phyloP scores from a whole-genome alignment of 1,140 invertebrate species.

The Cheumatopsyche charites region DNA sequence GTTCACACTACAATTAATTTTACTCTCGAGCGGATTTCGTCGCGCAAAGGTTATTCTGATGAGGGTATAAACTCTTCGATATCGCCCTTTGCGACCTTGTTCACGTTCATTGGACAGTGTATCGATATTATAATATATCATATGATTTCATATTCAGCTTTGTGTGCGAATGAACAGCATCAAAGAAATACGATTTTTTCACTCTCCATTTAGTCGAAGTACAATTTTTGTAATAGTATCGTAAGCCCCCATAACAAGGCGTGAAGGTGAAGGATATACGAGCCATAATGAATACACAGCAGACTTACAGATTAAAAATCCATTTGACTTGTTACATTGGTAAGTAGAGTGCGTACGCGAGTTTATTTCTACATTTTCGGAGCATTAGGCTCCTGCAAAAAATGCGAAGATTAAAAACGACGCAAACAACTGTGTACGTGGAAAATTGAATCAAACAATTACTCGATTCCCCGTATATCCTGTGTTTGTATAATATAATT shows the following conservation, averaged over 20 bases:
- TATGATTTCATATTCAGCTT: not conserved
- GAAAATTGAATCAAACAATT: too few species aligned
- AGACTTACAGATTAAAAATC: slow-evolving; percentile 26
- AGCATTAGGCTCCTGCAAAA: not conserved
- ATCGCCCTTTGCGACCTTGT: slow-evolving; percentile 1
- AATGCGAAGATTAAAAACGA: not conserved
- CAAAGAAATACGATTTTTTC: not conserved
- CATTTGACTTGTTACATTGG: slow-evolving; percentile 26
- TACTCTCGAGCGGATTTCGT: slow-evolving; percentile 4
- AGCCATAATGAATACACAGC: slow-evolving; percentile 29
- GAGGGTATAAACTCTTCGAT: slow-evolving; percentile 6
- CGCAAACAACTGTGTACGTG: not conserved
- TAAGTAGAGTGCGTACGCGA: not conserved
- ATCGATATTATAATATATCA: not conserved
- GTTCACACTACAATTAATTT: slow-evolving; percentile 15
- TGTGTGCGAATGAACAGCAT: too few species aligned
- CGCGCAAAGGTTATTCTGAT: slow-evolving; percentile 1
- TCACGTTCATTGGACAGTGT: not conserved
- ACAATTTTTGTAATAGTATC: not conserved
- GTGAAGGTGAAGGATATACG: slow-evolving; percentile 30
- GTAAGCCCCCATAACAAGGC: not conserved
- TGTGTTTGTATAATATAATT: too few species aligned
- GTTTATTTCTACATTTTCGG: not conserved
- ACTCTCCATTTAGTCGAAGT: not conserved
- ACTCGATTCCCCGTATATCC: too few species aligned